Conservation (phyloP, 1,140 invertebrate species). For the Nautilus pompilius region DNA sequence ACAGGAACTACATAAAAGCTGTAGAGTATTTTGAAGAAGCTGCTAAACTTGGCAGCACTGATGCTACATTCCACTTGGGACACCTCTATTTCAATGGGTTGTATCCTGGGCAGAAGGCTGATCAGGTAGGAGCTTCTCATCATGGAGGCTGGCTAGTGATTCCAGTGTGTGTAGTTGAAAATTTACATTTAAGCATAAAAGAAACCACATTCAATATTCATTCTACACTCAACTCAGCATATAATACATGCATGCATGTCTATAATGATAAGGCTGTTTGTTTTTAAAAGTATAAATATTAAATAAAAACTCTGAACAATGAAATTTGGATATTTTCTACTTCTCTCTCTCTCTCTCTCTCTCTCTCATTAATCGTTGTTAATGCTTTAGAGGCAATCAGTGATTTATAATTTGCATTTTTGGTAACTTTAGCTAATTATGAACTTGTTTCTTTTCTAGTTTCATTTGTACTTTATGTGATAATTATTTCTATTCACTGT, state of each 20-base stretch:
- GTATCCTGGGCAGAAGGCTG: conserved; percentile 23
- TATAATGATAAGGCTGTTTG: too few species aligned
- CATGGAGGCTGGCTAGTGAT: too few species aligned
- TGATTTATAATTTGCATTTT: too few species aligned
- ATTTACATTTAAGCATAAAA: too few species aligned
- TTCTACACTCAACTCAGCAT: too few species aligned
- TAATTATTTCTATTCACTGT: not conserved
- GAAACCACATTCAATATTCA: too few species aligned
- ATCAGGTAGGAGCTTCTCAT: conserved; percentile 24
- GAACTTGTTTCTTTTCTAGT: not conserved
- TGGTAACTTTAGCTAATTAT: not conserved
- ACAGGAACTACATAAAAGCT: conserved; percentile 34
- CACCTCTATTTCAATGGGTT: conserved; percentile 33
- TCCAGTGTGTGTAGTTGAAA: too few species aligned
- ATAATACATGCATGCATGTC: too few species aligned
- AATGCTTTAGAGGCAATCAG: not conserved
- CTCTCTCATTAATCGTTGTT: not conserved
- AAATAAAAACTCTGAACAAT: too few species aligned
- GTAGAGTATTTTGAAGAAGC: conserved; percentile 31
- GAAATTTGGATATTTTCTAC: too few species aligned
- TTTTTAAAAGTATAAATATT: too few species aligned
- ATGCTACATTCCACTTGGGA: conserved; percentile 43
- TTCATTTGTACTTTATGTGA: not conserved
- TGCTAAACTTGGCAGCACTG: conserved; percentile 27
- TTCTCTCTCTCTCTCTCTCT: not conserved